Base-by-base conservation (phyloP, 2,113 vertebrate species). In the Entelurus aequoreus region DNA sequence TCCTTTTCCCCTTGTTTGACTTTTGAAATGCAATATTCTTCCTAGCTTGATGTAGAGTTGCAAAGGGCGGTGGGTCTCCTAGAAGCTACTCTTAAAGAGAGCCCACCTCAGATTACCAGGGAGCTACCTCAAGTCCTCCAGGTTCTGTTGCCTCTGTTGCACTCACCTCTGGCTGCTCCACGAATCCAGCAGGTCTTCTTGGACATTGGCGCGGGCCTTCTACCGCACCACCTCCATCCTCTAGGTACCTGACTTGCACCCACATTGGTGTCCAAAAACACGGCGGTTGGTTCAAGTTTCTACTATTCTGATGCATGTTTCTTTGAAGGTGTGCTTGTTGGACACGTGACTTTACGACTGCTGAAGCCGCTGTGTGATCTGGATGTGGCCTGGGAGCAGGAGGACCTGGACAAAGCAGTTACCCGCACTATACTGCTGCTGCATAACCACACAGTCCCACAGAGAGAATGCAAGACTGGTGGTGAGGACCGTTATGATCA, bases 281-380 rank as follows among this genome's bases (percentile, higher is more conserved):
- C 3, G 49, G 5, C 19, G 47, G 52, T 0, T 63, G 47, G 52
- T 0, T 63, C 1, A 0, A 13, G 9, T 67, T 53, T 19, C 0
- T n/a, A 46, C 42, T 6, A 14, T 46, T 1, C 4, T 14, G 3
- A 6, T 37, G 11, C 28, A 14, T 8, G 6, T 83, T 54, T 69
- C 16, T 9, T 35, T 68, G 35, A 63, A 99, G 97, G 94, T 55
- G 83, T 82, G 36, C 90, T 98, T 37, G 92, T 96, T 50, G 95
- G 93, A 73, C 92, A 98, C 0, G 93, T 99, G 83, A 97, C 94
- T 19, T 78, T 99, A 73, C 94, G 97, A 11, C 78, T 96, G 82
- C 85, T 98, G 83, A 96, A 94, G 68, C 97, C 97, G 0, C 94
- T 94, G 48, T 99, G 96, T 79, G 87, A 87, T 6, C 76, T 99